phyloP scores from a whole-genome alignment of 2,113 vertebrate genomes.

The Catagonus wagneri region DNA sequence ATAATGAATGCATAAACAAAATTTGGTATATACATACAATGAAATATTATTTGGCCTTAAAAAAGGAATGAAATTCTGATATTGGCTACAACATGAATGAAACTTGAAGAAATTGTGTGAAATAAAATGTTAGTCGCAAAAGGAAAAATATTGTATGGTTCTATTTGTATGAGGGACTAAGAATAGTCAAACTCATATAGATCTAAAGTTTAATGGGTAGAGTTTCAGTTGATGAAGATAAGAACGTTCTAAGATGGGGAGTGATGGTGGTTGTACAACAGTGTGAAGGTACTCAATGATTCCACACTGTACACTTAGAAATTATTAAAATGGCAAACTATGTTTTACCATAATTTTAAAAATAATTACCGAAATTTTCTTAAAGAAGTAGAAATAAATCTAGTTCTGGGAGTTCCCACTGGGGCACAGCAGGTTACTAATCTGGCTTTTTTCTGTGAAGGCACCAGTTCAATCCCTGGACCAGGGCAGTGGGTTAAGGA shows the following conservation, averaged over 20 bases:
- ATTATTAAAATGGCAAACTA: neutral
- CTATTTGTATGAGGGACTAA: neutral
- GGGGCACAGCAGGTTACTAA: no score
- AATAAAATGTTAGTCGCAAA: neutral
- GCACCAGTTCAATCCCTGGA: no score
- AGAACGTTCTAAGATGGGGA: neutral
- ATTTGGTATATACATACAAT: neutral
- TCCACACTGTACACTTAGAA: neutral
- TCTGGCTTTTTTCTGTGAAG: no score
- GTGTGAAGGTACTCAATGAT: neutral
- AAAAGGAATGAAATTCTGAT: neutral
- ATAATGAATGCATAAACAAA: neutral
- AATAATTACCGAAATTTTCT: neutral
- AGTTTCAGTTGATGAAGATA: neutral
- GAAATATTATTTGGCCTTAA: neutral
- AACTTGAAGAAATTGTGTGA: neutral
- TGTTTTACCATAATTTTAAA: neutral
- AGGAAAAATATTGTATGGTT: neutral
- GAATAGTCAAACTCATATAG: neutral
- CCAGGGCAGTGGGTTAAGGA: no score
- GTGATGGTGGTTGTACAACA: neutral
- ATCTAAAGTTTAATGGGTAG: neutral
- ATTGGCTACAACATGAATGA: neutral
- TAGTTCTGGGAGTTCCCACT: neutral
- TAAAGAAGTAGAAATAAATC: neutral